Evolutionary conservation across 2,888 invertebrate species (phyloP), one percentile per base, ranked within the genome.

Genomic region (Tethea ocularis): DNA sequence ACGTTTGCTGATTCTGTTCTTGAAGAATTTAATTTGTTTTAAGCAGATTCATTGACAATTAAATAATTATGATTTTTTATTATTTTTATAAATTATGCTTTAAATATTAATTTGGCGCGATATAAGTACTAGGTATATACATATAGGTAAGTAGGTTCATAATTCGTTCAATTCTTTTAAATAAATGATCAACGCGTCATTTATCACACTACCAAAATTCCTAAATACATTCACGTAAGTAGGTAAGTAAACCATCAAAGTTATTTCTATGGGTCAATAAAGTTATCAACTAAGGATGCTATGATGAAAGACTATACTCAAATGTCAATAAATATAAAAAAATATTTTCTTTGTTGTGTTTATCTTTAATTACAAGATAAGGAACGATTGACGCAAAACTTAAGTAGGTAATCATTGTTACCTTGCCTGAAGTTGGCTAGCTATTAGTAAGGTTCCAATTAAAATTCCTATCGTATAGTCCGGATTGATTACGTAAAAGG

Each of bases 291-390:
- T 24, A 24, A 17, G 17, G 10, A 29, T n/a, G 23, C 17, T 13
- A n/a, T n/a, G n/a, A n/a, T n/a, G n/a, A n/a, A n/a, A n/a, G n/a
- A n/a, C n/a, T 1, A 6, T 15, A 13, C 17, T 52, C n/a, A 36
- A 52, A 54, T 26, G 52, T 52, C n/a, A 26, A 52, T 26, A 23
- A 52, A 52, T 24, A 52, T n/a, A 5, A 11, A 8, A 23, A 23
- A 26, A 26, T 8, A 23, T 29, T 53, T 17, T 33, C 22, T 20
- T 54, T 54, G 54, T 54, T 36, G 10, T 26, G 52, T 10, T 29
- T 52, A 52, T 52, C 52, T 52, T 52, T 54, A 24, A 22, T 54
- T 17, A 33, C 26, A 33, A 54, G 54, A 54, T 54, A 33, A 53
- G 20, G 17, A 17, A 20, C 54, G 22, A 33, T 36, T 54, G 54